These are phyloP conservation scores for Galbula dea DNA, from an alignment of 2,113 vertebrate genomes.

Conservation along the genomic window DNA sequence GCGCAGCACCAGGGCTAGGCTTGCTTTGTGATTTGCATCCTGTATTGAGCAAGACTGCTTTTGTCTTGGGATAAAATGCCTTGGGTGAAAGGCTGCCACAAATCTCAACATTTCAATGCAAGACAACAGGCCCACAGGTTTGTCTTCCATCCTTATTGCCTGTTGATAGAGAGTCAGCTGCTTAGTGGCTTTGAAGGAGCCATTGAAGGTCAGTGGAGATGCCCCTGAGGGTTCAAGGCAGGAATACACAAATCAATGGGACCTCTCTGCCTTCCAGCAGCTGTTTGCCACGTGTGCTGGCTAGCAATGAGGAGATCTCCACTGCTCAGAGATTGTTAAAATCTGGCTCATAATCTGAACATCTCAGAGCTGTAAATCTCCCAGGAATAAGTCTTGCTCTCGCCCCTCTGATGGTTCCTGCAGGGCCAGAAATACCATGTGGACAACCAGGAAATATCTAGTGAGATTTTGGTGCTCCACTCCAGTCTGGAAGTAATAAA, in stretches of 20 bases:
- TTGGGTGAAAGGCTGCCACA: constrained; percentile 12
- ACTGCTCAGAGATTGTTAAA: background rate
- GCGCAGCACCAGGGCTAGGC: background rate
- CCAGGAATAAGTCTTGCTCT: background rate
- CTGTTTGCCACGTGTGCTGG: constrained; percentile 29
- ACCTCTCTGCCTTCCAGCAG: background rate
- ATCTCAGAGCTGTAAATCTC: constrained; percentile 23
- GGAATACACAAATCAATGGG: background rate
- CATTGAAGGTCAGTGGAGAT: background rate
- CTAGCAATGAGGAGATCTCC: background rate
- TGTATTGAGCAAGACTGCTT: constrained; percentile 53
- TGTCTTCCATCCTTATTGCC: background rate
- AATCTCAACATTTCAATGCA: background rate
- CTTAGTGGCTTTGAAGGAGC: background rate
- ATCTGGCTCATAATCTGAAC: background rate
- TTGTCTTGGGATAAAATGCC: constrained; percentile 40
- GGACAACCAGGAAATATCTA: background rate
- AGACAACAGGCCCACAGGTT: background rate
- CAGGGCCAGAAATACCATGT: background rate
- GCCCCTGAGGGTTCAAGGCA: background rate
- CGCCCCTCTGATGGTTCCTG: background rate
- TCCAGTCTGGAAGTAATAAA: background rate
- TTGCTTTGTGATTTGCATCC: constrained; percentile 25
- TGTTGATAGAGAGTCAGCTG: background rate
- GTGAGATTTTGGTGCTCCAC: background rate